Evolutionary conservation across 2,113 vertebrate genomes (phyloP).

Genomic region (Thamnophis sirtalis): DNA sequence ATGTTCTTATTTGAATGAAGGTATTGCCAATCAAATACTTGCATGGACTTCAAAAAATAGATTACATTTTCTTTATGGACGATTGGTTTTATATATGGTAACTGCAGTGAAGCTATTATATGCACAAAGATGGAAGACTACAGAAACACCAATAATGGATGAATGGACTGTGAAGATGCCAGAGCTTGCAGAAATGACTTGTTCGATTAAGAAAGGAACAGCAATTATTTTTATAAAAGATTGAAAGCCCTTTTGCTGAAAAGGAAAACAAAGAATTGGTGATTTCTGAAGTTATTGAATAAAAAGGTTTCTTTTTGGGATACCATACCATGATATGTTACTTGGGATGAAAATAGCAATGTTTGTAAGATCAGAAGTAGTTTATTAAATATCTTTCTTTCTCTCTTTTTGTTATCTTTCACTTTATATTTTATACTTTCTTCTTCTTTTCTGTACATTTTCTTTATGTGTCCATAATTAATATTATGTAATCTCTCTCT

Average conservation of each 20-base stretch:
- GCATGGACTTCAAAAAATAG: not conserved
- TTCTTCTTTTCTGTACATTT: not conserved
- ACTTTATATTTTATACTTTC: not conserved
- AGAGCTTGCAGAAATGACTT: not conserved
- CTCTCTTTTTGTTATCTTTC: not conserved
- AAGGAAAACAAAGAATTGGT: not conserved
- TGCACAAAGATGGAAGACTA: not conserved
- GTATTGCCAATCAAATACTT: not conserved
- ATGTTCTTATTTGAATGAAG: not conserved
- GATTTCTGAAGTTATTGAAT: not conserved
- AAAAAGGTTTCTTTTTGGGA: not conserved
- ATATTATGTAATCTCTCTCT: not conserved
- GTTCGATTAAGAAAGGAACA: not conserved
- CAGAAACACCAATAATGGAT: not conserved
- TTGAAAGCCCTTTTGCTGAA: not conserved
- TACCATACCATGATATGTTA: not conserved
- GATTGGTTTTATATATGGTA: not conserved
- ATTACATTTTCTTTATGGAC: not conserved
- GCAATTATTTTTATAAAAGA: not conserved
- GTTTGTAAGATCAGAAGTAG: not conserved
- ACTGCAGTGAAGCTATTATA: not conserved
- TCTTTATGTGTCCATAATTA: not conserved
- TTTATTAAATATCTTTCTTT: not conserved
- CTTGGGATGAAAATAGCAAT: not conserved
- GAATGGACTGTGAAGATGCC: not conserved